phyloP scores from a whole-genome alignment of 1,140 invertebrate species.

The Drosophila takahashii region DNA sequence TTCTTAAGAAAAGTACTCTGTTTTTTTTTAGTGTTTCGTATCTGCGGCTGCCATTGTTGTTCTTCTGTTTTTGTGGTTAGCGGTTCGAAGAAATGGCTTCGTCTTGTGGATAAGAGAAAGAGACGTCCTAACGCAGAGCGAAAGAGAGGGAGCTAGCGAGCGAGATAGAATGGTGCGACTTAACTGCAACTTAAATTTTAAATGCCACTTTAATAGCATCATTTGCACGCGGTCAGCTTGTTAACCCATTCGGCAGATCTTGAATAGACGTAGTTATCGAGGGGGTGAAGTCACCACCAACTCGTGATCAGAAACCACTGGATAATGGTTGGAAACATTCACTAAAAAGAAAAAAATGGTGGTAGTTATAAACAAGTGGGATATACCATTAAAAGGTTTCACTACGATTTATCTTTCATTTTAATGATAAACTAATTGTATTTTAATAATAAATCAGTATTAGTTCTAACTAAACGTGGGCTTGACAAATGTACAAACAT shows the following conservation, averaged over 20 bases:
- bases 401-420: neutral
- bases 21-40: constrained; percentile 4
- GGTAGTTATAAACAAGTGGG: neutral
- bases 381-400: neutral
- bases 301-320: constrained; percentile 3
- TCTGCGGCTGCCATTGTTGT: constrained; percentile 54
- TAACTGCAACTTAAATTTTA: constrained; percentile 77
- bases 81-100: constrained; percentile 44
- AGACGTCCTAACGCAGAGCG: constrained; percentile 1
- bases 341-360: neutral
- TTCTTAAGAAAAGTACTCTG: too few relatives aligned
- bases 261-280: constrained; percentile 1
- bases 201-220: constrained; percentile 82
- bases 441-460: neutral
- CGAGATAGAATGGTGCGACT: constrained; percentile 39
- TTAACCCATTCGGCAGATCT: constrained; percentile 49
- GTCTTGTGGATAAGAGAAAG: constrained; percentile 47
- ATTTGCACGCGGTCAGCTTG: constrained; percentile 77
- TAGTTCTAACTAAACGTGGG: neutral
- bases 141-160: constrained; percentile 13
- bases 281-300: neutral
- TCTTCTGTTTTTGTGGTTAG: constrained; percentile 21
- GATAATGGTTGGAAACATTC: constrained; percentile 5
- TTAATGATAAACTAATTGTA: too few relatives aligned
- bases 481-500: neutral